phyloP scores from a whole-genome alignment of 1,140 invertebrate genomes.

The Brachionus calyciflorus region DNA sequence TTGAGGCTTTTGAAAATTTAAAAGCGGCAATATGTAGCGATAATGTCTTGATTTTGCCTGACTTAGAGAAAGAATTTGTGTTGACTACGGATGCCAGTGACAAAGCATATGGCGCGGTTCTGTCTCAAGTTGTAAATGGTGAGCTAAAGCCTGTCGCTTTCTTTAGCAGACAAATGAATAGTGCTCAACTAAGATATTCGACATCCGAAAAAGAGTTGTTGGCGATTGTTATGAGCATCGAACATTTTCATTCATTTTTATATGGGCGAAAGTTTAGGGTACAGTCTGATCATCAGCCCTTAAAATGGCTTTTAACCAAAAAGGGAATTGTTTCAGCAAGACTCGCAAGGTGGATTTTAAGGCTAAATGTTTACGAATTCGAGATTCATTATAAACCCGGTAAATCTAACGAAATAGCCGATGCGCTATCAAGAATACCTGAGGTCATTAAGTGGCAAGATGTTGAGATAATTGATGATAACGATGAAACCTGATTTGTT shows the following conservation, averaged over 20 bases:
- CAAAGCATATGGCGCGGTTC: background rate
- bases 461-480: no score
- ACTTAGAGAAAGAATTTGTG: background rate
- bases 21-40: conserved; percentile 41
- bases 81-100: conserved; percentile 1
- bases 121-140: background rate
- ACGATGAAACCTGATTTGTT: no score
- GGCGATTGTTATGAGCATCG: background rate
- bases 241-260: background rate
- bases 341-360: background rate
- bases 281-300: background rate
- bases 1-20: conserved; percentile 47
- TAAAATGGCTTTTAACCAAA: conserved; percentile 6
- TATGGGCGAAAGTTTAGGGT: background rate
- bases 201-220: no score
- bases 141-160: background rate
- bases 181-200: no score
- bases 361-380: no score
- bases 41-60: conserved; percentile 25
- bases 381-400: no score
- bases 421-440: no score
- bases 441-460: no score
- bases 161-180: background rate
- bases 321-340: background rate
- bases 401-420: no score